These are phyloP conservation scores for Tubulanus polymorphus DNA, from an alignment of 2,888 invertebrate genomes.

Conservation along the genomic window DNA sequence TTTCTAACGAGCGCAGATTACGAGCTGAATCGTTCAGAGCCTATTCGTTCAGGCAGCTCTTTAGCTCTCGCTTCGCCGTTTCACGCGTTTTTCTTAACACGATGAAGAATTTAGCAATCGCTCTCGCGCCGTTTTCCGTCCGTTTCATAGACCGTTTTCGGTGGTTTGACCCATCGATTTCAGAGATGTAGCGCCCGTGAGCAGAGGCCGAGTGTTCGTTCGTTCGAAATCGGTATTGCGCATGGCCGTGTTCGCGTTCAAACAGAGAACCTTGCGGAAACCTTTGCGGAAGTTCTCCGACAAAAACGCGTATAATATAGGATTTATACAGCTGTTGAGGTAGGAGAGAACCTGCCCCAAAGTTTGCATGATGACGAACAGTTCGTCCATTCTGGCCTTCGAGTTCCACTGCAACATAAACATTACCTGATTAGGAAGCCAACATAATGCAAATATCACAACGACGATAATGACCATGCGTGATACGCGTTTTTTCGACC, in stretches of 20 bases:
- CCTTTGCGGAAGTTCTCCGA: conserved; percentile 92
- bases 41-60: too few species aligned
- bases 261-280: conserved; percentile 60
- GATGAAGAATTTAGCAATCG: too few species aligned
- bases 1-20: too few species aligned
- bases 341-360: conserved; percentile 64
- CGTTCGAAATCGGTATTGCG: conserved; percentile 18
- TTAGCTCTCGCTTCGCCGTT: too few species aligned
- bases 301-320: conserved; percentile 87
- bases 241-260: conserved; percentile 20
- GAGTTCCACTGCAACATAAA: conserved; percentile 66
- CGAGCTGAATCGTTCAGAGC: too few species aligned
- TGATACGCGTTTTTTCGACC: conserved; percentile 84
- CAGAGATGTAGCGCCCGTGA: neutral
- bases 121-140: too few species aligned
- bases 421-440: conserved; percentile 85
- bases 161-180: neutral
- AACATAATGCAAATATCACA: conserved; percentile 86
- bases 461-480: conserved; percentile 88
- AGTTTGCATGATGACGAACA: conserved; percentile 57
- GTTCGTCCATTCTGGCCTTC: conserved; percentile 59
- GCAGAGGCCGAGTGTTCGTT: conserved; percentile 5
- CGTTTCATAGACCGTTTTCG: neutral
- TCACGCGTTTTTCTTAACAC: too few species aligned
- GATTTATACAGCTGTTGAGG: conserved; percentile 92